A percentile compares a stretch with the other conserved stretches of the same genome.
phyloP scores from a whole-genome alignment of 2,797 vertebrate species.

The Sebastes aleutianus region DNA sequence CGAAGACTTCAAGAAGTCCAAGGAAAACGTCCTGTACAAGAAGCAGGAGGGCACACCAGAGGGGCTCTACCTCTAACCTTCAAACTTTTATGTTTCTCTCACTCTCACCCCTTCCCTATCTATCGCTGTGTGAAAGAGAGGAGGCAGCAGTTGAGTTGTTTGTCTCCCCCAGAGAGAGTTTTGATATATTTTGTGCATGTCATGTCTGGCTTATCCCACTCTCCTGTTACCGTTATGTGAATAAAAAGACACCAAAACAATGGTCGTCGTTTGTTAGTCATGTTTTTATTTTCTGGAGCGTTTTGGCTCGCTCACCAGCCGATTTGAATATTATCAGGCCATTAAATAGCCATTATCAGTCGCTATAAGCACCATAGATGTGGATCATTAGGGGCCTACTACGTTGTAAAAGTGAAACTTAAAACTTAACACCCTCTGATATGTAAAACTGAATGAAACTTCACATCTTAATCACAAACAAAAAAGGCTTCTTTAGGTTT shows the following conservation, averaged over 20 bases:
- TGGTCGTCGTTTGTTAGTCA: background rate
- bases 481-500: no score
- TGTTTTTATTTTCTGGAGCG: background rate
- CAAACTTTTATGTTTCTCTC: conserved; percentile 8
- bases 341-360: no score
- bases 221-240: conserved; percentile 71
- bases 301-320: background rate
- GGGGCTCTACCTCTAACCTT: conserved; percentile 92
- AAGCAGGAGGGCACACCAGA: conserved; percentile 99
- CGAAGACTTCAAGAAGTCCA: conserved; percentile 99
- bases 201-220: conserved; percentile 37
- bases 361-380: no score
- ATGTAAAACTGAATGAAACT: no score
- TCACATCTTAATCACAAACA: no score
- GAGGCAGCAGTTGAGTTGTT: conserved; percentile 19
- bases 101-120: background rate
- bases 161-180: conserved; percentile 57
- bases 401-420: no score
- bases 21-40: conserved; percentile 98
- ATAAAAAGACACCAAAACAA: conserved; percentile 47
- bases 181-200: conserved; percentile 79
- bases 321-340: no score
- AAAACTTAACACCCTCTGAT: no score
- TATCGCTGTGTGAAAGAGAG: conserved; percentile 42
- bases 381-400: no score